Base-by-base conservation (phyloP, 2,797 vertebrate species). In the Lagorchestes hirsutus region DNA sequence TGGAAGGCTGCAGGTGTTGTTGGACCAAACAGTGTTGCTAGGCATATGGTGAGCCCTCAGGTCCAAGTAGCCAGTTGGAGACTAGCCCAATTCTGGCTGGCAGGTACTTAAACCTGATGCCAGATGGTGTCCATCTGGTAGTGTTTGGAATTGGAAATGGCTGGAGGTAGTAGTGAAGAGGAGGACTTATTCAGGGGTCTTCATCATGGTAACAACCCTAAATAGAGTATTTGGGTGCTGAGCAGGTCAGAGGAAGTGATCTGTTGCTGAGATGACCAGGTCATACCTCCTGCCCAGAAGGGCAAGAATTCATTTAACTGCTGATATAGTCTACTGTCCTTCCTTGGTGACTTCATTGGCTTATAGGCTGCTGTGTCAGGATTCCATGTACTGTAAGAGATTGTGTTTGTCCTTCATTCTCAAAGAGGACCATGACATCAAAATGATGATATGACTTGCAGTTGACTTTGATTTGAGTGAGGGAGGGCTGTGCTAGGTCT, bases 61-160 rank as follows among this genome's bases (percentile, higher is more conserved):
- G 90, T 90, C 74, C 59, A 55, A 93, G 91, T 90, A n/a, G 18
- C 93, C 93, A 93, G 59, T 62, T 40, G 58, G 54, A 90, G 96
- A 94, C 93, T 90, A 67, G 94, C 74, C 90, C 58, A 58, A 67
- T 31, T 58, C 92, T 94, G 95, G 95, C 92, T 54, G 92, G 50
- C 1, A 0, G 95, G 96, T 94, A 94, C 92, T 92, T 46, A 34
- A 55, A 62, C 90, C 94, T 1, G 0, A 27, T 29, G 91, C 96
- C 97, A 95, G 95, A 95, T 97, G 96, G 94, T 90, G 59, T 92
- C 97, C 97, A 97, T 97, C 97, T 96, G 96, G 93, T 56, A 12
- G 9, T 67, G 67, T 94, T 91, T 46, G 91, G 94, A 92, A 94
- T 56, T 54, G 50, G 58, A 92, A 31, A 5, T n/a, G 18, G 90